Base-by-base conservation (phyloP, 2,113 vertebrate genomes). In the Sula dactylatra region DNA sequence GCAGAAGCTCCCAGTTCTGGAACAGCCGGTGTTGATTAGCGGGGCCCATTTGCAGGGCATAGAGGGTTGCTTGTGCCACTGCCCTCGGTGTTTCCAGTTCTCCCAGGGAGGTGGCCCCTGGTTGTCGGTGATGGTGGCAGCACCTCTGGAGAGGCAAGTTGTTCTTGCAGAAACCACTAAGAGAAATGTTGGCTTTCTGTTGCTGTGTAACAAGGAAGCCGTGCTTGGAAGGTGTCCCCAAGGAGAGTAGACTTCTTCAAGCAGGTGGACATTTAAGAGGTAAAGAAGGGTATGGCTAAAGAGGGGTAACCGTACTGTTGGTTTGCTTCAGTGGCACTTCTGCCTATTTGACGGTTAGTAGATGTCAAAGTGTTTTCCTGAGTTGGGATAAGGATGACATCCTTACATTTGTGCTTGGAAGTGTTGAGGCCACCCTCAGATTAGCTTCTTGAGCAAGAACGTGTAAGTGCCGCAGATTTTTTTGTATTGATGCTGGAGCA, bases 51-150 rank as follows among this genome's bases (percentile, higher is more conserved):
- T 47, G 42, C 26, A 54, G 66, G 38, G 34, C 24, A 9, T 2
- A 38, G n/a, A 18, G 9, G 17, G 7, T 52, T 0, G 0, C 52
- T 85, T 19, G 12, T 78, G 13, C 26, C 69, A 55, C 38, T 22
- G 36, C 44, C 10, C 29, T 32, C 22, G 6, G 3, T 36, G 21
- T 22, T 5, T 10, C 29, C 73, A 40, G 4, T 69, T 81, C 42
- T 66, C 7, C 29, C 22, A 29, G 70, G 54, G 81, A 42, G 47
- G 5, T 66, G 22, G 17, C 38, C 34, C 31, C 47, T 49, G 55
- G 2, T 10, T 92, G 55, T 25, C 55, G 52, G 49, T 1, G 3
- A 18, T 25, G 40, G 50, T 62, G 50, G 34, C 9, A 26, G 26
- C 66, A 62, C 24, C 24, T 66, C 59, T 40, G 59, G 45, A 55